Conservation (phyloP, 2,888 invertebrate genomes). For the Philonicus albiceps region DNA sequence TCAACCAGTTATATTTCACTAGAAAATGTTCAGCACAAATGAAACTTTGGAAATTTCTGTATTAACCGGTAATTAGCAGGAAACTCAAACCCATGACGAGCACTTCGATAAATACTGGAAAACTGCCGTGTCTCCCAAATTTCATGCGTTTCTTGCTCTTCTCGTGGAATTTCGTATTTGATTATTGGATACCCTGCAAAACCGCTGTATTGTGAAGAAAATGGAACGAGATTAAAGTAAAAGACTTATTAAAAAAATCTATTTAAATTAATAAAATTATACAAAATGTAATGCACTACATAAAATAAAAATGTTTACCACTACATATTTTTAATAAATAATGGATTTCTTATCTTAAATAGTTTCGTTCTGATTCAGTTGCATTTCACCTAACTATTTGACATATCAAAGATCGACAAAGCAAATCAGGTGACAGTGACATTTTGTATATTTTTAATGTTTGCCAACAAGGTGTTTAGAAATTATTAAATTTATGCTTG, state of each 20-base stretch:
- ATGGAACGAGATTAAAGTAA: background rate
- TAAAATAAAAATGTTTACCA: background rate
- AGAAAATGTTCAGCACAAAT: background rate
- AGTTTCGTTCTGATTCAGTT: background rate
- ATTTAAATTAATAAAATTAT: background rate
- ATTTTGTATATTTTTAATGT: background rate
- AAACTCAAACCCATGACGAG: conserved; percentile 1
- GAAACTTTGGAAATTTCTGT: background rate
- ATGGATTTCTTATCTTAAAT: background rate
- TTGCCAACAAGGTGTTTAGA: background rate
- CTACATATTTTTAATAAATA: background rate
- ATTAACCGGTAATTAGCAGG: conserved; percentile 7
- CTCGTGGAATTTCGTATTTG: background rate
- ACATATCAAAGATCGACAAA: background rate
- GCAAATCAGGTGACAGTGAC: background rate
- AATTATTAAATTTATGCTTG: background rate
- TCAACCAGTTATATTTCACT: background rate
- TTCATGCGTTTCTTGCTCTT: background rate
- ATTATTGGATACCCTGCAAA: background rate
- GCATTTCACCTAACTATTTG: background rate
- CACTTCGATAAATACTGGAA: conserved; percentile 13
- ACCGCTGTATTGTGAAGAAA: background rate
- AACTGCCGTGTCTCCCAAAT: background rate
- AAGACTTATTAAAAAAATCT: background rate
- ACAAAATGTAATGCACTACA: background rate